A percentile compares a stretch with the other conserved stretches of the same genome.
These are phyloP conservation scores for Cylindroiulus punctatus DNA, from an alignment of 2,888 invertebrate genomes.

Conservation along the genomic window DNA sequence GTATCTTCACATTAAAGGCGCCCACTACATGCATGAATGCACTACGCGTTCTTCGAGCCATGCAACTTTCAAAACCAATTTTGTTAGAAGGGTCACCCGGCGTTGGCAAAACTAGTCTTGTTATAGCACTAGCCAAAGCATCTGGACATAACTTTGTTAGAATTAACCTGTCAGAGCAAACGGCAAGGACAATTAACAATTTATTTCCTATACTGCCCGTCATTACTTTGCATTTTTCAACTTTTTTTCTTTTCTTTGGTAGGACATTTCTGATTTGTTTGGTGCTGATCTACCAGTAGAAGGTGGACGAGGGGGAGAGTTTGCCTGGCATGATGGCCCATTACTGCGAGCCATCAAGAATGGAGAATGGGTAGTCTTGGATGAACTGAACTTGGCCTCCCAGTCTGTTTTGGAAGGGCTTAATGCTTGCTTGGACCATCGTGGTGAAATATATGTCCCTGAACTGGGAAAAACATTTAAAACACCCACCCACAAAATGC, in stretches of 20 bases:
- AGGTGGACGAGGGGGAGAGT: slow-evolving; percentile 84
- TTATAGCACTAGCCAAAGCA: slow-evolving; percentile 86
- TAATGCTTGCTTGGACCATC: slow-evolving; percentile 97
- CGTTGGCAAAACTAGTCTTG: slow-evolving; percentile 96
- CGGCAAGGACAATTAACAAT: slow-evolving; percentile 71
- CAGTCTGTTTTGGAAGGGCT: slow-evolving; percentile 98
- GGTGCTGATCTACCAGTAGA: slow-evolving; percentile 97
- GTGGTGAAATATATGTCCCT: slow-evolving; percentile 94
- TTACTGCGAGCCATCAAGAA: slow-evolving; percentile 90
- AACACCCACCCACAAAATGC: slow-evolving; percentile 74
- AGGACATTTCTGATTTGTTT: slow-evolving; percentile 96
- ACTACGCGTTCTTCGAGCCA: slow-evolving; percentile 83
- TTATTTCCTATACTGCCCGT: slow-evolving; percentile 66
- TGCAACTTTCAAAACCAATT: slow-evolving; percentile 86
- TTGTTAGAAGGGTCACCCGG: slow-evolving; percentile 97
- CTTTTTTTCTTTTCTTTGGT: slow-evolving; percentile 59
- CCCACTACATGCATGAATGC: slow-evolving; percentile 85
- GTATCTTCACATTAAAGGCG: slow-evolving; percentile 77
- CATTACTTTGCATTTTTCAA: slow-evolving; percentile 11
- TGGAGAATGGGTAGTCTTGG: slow-evolving; percentile 95
- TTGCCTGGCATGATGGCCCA: slow-evolving; percentile 97
- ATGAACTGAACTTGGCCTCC: slow-evolving; percentile 97
- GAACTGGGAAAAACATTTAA: slow-evolving; percentile 89
- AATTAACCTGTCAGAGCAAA: slow-evolving; percentile 98
- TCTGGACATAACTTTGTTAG: slow-evolving; percentile 86